Evolutionary conservation across 2,888 invertebrate species (phyloP), one percentile per base, ranked within the genome.

Genomic region (Halocaridina rubra): DNA sequence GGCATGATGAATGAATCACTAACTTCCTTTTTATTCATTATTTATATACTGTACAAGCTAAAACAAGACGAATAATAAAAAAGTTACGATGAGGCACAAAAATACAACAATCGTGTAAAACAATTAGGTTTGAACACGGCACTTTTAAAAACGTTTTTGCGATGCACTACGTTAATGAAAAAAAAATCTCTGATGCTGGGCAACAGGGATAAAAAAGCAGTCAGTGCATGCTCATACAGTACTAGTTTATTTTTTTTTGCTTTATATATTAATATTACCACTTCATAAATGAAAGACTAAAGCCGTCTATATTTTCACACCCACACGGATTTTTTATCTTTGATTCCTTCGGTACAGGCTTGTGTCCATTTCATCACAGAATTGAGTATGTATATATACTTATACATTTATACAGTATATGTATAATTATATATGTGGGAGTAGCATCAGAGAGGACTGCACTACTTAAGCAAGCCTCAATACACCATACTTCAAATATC

Each of bases 61-160:
- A n/a, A 80, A 80, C 80, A 80, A 72, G 80, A 80, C 72, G 80
- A 80, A 80, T 80, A 72, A 69, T 72, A 72, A 80, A 80, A 80
- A 80, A 80, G 80, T 80, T 59, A 59, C 72, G 39, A 72, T 72
- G 72, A 72, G 80, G 80, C 80, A 80, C 80, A 72, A 57, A n/a
- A 61, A 80, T 80, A 72, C 74, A 80, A 69, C 32, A 69, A 53
- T 80, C 39, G 59, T 80, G 22, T 80, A 64, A 76, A 78, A 77
- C 77, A 61, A 77, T 77, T 32, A 61, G 61, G 77, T 61, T n/a
- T 77, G 77, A 77, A 77, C 77, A 77, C 77, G 61, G 77, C 77
- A 46, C 61, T 77, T 59, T n/a, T n/a, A n/a, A n/a, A 77, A 77
- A 57, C 77, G 30, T 46, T n/a, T n/a, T n/a, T 59, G 61, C 61